Evolutionary conservation across 2,113 vertebrate genomes (phyloP).

Genomic region (Pandion haliaetus): DNA sequence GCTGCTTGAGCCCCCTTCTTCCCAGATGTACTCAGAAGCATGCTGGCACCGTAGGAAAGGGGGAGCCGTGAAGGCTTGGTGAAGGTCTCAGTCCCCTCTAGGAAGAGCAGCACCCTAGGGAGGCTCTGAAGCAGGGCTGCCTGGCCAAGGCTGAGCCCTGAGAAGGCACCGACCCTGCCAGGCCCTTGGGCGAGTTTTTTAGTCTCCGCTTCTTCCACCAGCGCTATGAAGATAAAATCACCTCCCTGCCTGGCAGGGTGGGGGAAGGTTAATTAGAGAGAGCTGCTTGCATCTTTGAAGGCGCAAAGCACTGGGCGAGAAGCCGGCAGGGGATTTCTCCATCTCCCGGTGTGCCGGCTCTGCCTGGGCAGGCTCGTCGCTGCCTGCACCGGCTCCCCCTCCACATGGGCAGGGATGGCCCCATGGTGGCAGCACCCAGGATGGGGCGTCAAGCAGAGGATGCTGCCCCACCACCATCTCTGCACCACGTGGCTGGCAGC

Average conservation of each 20-base stretch:
- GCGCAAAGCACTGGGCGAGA: fast-evolving
- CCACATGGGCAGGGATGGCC: neutral
- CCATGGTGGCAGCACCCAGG: neutral
- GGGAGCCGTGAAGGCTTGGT: too few relatives aligned
- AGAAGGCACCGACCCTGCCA: neutral
- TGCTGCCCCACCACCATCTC: neutral
- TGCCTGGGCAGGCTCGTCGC: neutral
- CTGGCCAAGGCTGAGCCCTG: neutral
- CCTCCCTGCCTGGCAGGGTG: neutral
- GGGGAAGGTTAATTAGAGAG: neutral
- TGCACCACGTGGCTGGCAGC: neutral
- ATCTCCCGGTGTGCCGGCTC: neutral
- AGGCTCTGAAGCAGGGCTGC: neutral
- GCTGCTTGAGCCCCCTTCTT: neutral
- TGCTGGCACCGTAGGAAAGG: neutral
- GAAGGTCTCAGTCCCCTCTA: neutral
- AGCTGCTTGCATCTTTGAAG: neutral
- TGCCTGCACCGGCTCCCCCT: neutral
- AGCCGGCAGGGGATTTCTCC: neutral
- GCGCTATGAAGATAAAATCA: neutral
- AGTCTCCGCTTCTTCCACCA: neutral
- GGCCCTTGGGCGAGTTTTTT: neutral
- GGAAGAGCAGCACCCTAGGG: neutral
- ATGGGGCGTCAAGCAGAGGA: neutral
- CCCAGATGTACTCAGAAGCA: neutral